phyloP scores from a whole-genome alignment of 2,888 invertebrate genomes.

The Drepana falcataria region DNA sequence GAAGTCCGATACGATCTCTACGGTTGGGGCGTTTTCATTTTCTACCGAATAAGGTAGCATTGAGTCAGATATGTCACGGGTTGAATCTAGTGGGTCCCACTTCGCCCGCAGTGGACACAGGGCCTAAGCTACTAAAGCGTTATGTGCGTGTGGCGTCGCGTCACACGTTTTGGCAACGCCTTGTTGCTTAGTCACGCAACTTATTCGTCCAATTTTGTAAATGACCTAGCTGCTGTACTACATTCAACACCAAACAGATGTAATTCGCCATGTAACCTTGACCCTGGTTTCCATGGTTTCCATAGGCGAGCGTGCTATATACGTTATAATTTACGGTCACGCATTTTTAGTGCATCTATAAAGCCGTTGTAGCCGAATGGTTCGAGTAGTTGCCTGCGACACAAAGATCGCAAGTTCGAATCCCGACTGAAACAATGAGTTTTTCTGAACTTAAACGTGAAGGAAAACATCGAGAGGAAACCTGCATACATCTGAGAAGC shows the following conservation, averaged over 20 bases:
- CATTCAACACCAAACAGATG: constrained; percentile 21
- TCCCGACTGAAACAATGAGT: too few relatives aligned
- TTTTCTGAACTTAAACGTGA: too few relatives aligned
- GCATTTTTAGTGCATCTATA: too few relatives aligned
- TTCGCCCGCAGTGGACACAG: neutral
- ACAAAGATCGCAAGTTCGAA: too few relatives aligned
- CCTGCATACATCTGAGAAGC: too few relatives aligned
- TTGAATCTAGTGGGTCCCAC: neutral
- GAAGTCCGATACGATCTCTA: neutral
- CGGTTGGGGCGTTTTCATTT: neutral
- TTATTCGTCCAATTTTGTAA: constrained; percentile 55
- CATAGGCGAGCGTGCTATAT: constrained; percentile 12
- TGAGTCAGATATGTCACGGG: neutral
- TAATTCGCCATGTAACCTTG: constrained; percentile 35
- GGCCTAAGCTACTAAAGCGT: neutral
- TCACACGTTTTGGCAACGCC: constrained; percentile 60
- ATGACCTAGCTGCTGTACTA: constrained; percentile 42
- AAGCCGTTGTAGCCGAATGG: too few relatives aligned
- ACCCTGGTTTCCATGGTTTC: constrained; percentile 23
- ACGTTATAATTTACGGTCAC: too few relatives aligned
- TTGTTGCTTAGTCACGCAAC: constrained; percentile 58
- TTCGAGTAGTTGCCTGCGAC: too few relatives aligned
- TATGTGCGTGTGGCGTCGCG: constrained; percentile 38
- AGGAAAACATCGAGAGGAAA: too few relatives aligned
- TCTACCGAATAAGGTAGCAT: neutral